phyloP scores from a whole-genome alignment of 2,797 vertebrate genomes.

The Phalloptychus januarius region DNA sequence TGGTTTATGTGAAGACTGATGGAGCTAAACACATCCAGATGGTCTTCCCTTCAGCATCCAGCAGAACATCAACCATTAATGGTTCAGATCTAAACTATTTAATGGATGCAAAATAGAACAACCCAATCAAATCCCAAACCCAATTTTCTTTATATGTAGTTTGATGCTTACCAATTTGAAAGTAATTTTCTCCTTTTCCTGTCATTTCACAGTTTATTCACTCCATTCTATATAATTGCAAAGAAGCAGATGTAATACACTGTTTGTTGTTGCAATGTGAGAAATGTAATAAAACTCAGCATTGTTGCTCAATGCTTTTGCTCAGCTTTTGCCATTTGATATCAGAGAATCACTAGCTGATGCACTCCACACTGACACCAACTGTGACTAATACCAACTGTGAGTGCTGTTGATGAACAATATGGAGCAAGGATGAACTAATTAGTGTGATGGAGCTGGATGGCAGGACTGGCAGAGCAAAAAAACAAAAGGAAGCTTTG shows the following conservation, averaged over 20 bases:
- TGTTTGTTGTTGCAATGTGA: background rate
- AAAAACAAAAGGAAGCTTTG: constrained; percentile 14
- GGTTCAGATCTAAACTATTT: background rate
- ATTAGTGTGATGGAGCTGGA: constrained; percentile 32
- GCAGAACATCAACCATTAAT: background rate
- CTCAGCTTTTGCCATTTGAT: constrained; percentile 9
- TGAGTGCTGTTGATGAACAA: constrained; percentile 34
- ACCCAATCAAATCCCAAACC: background rate
- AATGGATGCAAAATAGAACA: background rate
- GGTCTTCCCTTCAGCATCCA: background rate
- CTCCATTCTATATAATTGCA: background rate
- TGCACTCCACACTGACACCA: constrained; percentile 15
- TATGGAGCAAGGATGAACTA: constrained; percentile 24
- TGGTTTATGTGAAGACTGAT: background rate
- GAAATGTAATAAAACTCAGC: background rate
- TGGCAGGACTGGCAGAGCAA: constrained; percentile 23
- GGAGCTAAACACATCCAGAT: background rate
- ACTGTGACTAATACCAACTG: constrained; percentile 51
- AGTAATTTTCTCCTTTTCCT: background rate
- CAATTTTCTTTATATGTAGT: background rate
- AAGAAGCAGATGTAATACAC: background rate
- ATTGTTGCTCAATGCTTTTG: background rate
- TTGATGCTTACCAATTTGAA: background rate
- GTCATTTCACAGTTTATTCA: background rate
- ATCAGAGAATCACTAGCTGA: constrained; percentile 6